Percentiles rank a stretch among this genome's conserved stretches.
phyloP scores from a whole-genome alignment of 2,113 vertebrate genomes.

The Callionymus lyra region DNA sequence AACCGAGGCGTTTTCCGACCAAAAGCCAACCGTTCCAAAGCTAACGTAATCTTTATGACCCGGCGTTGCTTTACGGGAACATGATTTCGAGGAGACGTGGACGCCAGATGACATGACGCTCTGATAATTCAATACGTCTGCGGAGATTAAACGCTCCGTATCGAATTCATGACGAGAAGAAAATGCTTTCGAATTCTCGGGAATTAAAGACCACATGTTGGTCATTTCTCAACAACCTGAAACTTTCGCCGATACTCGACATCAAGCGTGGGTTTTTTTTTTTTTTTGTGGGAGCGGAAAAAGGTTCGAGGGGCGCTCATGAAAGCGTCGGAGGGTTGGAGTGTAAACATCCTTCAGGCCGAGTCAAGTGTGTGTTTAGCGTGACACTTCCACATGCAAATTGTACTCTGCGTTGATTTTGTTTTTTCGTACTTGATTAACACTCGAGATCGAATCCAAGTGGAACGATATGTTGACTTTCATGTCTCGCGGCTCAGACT shows the following conservation, averaged over 20 bases:
- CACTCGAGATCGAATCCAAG: not conserved
- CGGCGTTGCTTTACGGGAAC: no score
- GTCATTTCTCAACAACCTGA: constrained; percentile 34
- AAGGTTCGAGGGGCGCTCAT: constrained; percentile 22
- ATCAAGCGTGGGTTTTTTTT: constrained; percentile 1
- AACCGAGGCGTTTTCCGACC: no score
- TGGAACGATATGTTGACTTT: not conserved
- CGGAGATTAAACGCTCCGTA: not conserved
- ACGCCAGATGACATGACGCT: no score
- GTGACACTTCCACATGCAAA: constrained; percentile 4
- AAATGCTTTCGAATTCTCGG: no score
- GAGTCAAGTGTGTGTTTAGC: constrained; percentile 15
- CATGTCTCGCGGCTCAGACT: no score
- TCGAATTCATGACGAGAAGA: constrained; percentile 4
- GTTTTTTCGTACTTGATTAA: no score
- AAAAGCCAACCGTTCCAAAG: no score
- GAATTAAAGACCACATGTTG: constrained; percentile 30
- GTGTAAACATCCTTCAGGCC: constrained; percentile 25
- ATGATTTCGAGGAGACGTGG: no score
- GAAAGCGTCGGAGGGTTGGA: constrained; percentile 24
- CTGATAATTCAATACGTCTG: not conserved
- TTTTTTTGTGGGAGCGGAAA: constrained; percentile 2
- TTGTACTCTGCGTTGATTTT: constrained; percentile 1
- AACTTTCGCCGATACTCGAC: constrained; percentile 18
- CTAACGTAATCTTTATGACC: no score